Evolutionary conservation across 2,797 vertebrate genomes (phyloP).

Genomic region (Emys orbicularis): DNA sequence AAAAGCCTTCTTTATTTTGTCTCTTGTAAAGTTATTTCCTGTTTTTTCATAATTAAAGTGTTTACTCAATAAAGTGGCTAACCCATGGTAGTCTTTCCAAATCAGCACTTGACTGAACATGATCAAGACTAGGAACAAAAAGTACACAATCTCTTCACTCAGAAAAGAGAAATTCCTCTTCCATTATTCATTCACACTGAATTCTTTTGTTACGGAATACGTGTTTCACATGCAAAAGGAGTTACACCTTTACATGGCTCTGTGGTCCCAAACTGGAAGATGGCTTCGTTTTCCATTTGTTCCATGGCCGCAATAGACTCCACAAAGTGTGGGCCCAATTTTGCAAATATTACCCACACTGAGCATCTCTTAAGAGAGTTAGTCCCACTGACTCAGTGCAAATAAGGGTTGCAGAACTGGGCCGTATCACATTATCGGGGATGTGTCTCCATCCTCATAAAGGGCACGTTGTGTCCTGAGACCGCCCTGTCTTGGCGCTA

Average conservation of each 20-base stretch:
- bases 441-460: background rate
- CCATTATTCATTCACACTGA: background rate
- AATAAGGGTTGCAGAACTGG: background rate
- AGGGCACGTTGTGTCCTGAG: background rate
- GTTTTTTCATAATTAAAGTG: background rate
- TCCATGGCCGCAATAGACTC: background rate
- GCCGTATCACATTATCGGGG: background rate
- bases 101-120: background rate
- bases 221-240: background rate
- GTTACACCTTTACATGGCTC: background rate
- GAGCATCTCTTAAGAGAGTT: background rate
- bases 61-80: background rate
- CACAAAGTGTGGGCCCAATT: background rate
- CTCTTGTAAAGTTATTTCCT: background rate
- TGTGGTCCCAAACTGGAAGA: background rate
- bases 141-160: background rate
- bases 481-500: fast-evolving
- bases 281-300: background rate
- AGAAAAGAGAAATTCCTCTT: background rate
- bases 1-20: background rate
- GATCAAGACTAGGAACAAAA: background rate
- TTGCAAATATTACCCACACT: background rate
- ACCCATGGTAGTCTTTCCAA: background rate
- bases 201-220: background rate
- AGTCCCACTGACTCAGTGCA: background rate